These are phyloP conservation scores for Galerucella pusilla DNA, from an alignment of 2,888 invertebrate species.

Conservation along the genomic window DNA sequence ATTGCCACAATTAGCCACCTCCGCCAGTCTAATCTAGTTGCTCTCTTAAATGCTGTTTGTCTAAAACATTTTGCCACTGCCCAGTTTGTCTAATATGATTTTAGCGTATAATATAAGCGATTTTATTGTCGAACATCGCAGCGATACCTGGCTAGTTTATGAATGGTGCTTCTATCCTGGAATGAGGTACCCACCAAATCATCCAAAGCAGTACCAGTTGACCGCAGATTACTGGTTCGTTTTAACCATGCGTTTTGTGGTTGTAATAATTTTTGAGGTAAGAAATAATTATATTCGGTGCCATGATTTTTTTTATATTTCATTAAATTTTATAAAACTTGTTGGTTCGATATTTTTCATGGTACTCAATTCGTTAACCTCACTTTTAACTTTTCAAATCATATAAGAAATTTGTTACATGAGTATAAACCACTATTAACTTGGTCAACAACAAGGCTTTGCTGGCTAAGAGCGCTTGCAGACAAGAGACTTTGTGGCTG, in stretches of 20 bases:
- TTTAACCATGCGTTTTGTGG: conserved; percentile 68
- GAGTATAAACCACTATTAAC: too few relatives aligned
- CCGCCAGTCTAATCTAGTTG: conserved; percentile 13
- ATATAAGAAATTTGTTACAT: too few relatives aligned
- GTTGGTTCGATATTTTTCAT: too few relatives aligned
- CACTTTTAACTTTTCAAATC: too few relatives aligned
- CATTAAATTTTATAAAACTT: too few relatives aligned
- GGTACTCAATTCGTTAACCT: too few relatives aligned
- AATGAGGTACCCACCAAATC: conserved; percentile 58
- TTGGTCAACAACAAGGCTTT: too few relatives aligned
- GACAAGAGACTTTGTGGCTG: too few relatives aligned
- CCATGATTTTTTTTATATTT: too few relatives aligned
- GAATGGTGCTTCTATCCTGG: conserved; percentile 62
- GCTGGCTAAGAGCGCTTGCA: too few relatives aligned
- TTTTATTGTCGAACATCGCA: conserved; percentile 33
- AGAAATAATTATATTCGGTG: not conserved
- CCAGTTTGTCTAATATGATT: conserved; percentile 33
- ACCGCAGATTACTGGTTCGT: conserved; percentile 69
- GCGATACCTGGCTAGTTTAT: not conserved
- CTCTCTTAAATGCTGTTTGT: not conserved
- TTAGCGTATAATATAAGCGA: conserved; percentile 52
- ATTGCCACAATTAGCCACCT: too few relatives aligned
- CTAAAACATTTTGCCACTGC: not conserved
- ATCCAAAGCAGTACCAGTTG: conserved; percentile 57
- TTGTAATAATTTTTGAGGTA: conserved; percentile 72